These are phyloP conservation scores for Papilio glaucus DNA, from an alignment of 1,140 invertebrate species.

Conservation along the genomic window DNA sequence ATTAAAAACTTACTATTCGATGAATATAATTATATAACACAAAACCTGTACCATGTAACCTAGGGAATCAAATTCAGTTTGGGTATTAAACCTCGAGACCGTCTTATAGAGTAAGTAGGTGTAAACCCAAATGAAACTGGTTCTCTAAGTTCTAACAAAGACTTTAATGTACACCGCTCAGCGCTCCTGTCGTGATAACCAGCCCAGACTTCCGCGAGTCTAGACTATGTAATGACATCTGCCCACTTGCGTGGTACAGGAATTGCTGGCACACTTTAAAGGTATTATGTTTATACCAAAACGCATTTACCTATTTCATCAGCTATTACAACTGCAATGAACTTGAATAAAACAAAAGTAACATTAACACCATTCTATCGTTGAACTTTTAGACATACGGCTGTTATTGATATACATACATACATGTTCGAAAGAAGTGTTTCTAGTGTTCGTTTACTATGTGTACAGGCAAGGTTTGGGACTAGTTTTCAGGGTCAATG, in stretches of 20 bases:
- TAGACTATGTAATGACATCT: conserved; percentile 42
- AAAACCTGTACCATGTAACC: no score
- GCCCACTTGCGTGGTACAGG: conserved; percentile 3
- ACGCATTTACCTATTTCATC: neutral
- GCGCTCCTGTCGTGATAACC: neutral
- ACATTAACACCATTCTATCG: no score
- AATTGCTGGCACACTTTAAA: conserved; percentile 9
- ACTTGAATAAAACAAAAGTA: neutral
- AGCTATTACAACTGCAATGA: neutral
- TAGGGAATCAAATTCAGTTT: no score
- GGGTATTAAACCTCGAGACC: neutral
- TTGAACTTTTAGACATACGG: no score
- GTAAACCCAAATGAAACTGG: neutral
- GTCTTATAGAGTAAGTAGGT: neutral
- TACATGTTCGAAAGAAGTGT: no score
- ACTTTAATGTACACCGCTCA: neutral
- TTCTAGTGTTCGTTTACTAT: no score
- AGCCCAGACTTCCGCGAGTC: conserved; percentile 26
- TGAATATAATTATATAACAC: no score
- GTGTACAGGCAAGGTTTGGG: no score
- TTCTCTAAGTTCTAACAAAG: neutral
- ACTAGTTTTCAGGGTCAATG: no score
- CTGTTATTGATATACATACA: no score
- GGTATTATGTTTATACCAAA: neutral
- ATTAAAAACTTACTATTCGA: no score